A percentile compares a stretch with the other conserved stretches of the same genome.
phyloP scores from a whole-genome alignment of 2,797 vertebrate genomes.

The Hippocampus kuda region DNA sequence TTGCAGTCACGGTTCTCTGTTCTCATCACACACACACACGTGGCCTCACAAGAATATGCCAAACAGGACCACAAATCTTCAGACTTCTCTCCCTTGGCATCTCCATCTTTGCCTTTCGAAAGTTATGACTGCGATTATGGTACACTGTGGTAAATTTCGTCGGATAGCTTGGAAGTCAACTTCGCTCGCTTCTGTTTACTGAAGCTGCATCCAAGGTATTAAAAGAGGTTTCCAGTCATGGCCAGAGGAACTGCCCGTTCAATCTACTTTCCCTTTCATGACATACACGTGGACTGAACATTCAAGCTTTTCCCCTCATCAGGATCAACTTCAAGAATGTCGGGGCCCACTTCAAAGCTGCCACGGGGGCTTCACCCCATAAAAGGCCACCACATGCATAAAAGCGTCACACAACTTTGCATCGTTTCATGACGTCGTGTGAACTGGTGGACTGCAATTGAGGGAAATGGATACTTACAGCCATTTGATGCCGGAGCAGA shows the following conservation, averaged over 20 bases:
- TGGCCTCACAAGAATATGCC: neutral
- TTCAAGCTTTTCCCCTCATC: conserved; percentile 3
- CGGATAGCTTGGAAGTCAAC: conserved; percentile 12
- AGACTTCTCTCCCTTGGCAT: neutral
- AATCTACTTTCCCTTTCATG: conserved; percentile 26
- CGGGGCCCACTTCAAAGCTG: neutral
- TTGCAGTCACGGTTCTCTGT: neutral
- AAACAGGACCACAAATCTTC: neutral
- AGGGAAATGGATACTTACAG: conserved; percentile 77
- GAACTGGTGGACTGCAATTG: neutral
- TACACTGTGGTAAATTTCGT: neutral
- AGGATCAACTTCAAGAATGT: neutral
- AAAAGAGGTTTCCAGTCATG: conserved; percentile 16
- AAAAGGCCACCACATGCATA: neutral
- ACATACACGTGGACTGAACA: conserved; percentile 21
- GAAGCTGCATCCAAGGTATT: conserved; percentile 16
- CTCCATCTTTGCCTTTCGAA: neutral
- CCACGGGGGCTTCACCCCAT: neutral
- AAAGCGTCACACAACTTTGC: neutral
- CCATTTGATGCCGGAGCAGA: conserved; percentile 94
- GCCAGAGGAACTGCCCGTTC: conserved; percentile 9
- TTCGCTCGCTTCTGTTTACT: neutral
- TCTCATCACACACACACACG: neutral
- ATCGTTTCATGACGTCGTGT: neutral
- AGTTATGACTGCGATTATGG: conserved; percentile 1